These are phyloP conservation scores for Cliona cf. orientalis DNA, from an alignment of 37 sponge, comb jelly and placozoan genomes.

Conservation along the genomic window DNA sequence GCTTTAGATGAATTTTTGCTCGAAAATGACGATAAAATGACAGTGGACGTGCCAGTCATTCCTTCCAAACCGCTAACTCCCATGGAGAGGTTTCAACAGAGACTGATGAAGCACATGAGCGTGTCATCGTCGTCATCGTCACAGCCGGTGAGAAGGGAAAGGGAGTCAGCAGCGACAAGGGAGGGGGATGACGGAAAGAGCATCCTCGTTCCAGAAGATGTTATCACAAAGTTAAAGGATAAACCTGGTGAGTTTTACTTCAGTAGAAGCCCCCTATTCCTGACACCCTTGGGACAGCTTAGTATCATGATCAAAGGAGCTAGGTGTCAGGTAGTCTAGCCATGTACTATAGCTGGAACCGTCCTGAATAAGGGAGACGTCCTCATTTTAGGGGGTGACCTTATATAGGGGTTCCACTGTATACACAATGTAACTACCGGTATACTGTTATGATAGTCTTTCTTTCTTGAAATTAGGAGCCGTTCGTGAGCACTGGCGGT, in stretches of 20 bases:
- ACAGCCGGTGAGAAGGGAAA: neutral
- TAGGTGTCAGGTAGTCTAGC: too few relatives aligned
- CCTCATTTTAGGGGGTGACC: neutral
- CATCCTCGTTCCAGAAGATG: constrained; percentile 13
- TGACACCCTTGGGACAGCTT: neutral
- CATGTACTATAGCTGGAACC: neutral
- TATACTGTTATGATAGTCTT: neutral
- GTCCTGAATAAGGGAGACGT: neutral
- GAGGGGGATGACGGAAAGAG: neutral
- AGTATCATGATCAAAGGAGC: too few relatives aligned
- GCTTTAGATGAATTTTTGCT: constrained; percentile 1
- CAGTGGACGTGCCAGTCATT: too few relatives aligned
- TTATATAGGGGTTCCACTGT: neutral
- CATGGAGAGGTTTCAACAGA: constrained; percentile 32
- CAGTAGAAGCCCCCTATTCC: neutral
- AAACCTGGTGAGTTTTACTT: constrained; percentile 33
- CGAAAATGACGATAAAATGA: too few relatives aligned
- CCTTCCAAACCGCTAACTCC: constrained; percentile 5
- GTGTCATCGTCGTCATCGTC: too few relatives aligned
- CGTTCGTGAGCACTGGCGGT: constrained; percentile 31
- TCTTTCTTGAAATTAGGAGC: too few relatives aligned
- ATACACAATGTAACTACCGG: neutral
- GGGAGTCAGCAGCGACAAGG: neutral
- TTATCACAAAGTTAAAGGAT: constrained; percentile 17
- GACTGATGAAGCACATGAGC: constrained; percentile 21